Evolutionary conservation across 1,140 invertebrate genomes (phyloP), one percentile per base, ranked within the genome.

Genomic region (Nephila pilipes): DNA sequence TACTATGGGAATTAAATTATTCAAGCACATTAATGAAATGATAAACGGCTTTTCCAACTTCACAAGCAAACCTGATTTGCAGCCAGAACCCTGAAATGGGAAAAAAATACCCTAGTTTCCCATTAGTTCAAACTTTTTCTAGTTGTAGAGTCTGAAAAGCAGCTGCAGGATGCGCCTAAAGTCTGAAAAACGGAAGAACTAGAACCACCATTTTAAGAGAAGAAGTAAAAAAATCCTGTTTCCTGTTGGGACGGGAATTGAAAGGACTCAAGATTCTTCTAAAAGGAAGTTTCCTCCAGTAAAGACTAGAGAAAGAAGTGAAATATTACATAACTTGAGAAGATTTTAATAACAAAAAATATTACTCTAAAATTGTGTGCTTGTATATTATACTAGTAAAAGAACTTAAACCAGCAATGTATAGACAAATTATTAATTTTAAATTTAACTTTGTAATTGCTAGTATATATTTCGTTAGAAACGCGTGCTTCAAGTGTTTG

Each of bases 101-200:
- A 60, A 60, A 60, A 60, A 60, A 6, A 75, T 18, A 75, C 16
- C 16, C n/a, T n/a, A 18, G 16, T 32, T 36, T 36, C 69, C 69
- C 69, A 32, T 75, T 75, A 36, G 69, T 46, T 10, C 46, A 46
- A 46, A 75, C 69, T 36, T 75, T 75, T 75, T 36, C 69, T 75
- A 36, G 29, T 18, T 75, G 14, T 36, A 4, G 69, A 36, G 18
- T 75, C 69, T 36, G 16, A 75, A 75, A 75, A 75, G 18, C 69
- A 75, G 29, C 69, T 75, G 69, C 29, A 75, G 69, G 29, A 75
- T 75, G 69, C 14, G 25, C 25, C 29, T 75, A 4, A 75, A 75
- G 69, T 75, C 69, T 36, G 69, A 75, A 75, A 25, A 20, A 36
- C 32, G 69, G 69, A 32, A 75, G 69, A 75, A 75, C 69, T 75